Evolutionary conservation across 2,797 vertebrate genomes (phyloP).

Genomic region (Hippopotamyrus pictus): DNA sequence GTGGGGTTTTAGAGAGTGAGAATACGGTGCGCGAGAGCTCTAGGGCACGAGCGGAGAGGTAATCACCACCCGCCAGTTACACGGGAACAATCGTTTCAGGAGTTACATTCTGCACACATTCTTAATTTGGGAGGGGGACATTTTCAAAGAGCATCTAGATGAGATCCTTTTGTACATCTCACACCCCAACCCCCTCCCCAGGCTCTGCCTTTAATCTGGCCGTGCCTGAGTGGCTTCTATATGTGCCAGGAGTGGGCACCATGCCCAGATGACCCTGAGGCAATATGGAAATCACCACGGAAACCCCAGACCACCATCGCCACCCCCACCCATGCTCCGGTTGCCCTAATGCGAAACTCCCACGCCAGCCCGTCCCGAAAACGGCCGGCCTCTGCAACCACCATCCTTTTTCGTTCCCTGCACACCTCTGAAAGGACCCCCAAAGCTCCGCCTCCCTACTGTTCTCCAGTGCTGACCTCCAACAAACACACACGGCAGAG

Average conservation of each 20-base stretch:
- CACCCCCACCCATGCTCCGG: conserved; percentile 41
- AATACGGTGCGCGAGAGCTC: not conserved
- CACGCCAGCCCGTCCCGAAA: not conserved
- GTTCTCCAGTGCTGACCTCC: conserved; percentile 16
- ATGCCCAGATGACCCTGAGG: conserved; percentile 65
- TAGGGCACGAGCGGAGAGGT: conserved; percentile 45
- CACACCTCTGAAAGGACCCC: conserved; percentile 23
- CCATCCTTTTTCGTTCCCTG: not conserved
- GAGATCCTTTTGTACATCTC: conserved; percentile 64
- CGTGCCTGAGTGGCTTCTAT: conserved; percentile 56
- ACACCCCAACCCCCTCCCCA: conserved; percentile 22
- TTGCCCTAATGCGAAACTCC: conserved; percentile 19
- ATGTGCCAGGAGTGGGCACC: conserved; percentile 58
- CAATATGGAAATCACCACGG: conserved; percentile 69
- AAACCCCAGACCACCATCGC: conserved; percentile 50
- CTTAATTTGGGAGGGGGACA: conserved; percentile 71
- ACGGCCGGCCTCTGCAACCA: not conserved
- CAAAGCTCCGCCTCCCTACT: conserved; percentile 26
- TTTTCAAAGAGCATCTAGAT: conserved; percentile 48
- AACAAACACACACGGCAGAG: not conserved
- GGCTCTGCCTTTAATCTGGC: conserved; percentile 67
- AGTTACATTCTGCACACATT: conserved; percentile 57
- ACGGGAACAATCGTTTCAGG: conserved; percentile 23
- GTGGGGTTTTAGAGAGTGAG: not conserved
- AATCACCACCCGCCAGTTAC: conserved; percentile 48